Percentiles rank a stretch among this genome's conserved stretches.
Evolutionary conservation across 2,113 vertebrate species (phyloP).

Genomic region (Helogale parvula): DNA sequence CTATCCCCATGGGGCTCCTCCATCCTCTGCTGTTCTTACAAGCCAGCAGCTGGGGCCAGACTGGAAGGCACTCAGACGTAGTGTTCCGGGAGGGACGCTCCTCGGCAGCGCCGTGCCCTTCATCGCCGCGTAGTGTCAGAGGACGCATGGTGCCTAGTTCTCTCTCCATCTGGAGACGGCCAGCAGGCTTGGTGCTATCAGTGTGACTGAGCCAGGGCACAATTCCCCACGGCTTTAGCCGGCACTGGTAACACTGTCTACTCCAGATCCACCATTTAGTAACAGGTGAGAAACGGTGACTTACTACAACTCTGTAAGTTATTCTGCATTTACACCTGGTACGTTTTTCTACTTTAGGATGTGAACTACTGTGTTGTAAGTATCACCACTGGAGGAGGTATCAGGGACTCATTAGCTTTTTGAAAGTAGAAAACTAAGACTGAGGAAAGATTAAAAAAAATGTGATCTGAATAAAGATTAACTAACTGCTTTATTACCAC

Average conservation of each 20-base stretch:
- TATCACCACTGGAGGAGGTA: background rate
- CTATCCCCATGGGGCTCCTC: background rate
- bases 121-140: background rate
- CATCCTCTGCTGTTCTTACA: background rate
- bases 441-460: background rate
- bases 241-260: background rate
- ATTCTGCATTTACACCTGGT: background rate
- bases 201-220: background rate
- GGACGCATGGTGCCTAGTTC: background rate
- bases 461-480: background rate
- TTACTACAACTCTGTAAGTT: constrained; percentile 16
- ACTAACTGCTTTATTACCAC: background rate
- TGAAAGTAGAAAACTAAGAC: background rate
- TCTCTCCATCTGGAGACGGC: background rate
- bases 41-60: background rate
- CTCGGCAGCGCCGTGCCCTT: background rate
- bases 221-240: background rate
- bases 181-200: background rate
- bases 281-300: background rate
- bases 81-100: background rate
- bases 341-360: background rate
- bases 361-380: background rate
- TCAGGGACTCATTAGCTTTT: background rate
- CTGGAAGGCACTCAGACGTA: background rate
- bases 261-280: background rate